Conservation (phyloP, 2,888 invertebrate species). For the Trimorus sp. region DNA sequence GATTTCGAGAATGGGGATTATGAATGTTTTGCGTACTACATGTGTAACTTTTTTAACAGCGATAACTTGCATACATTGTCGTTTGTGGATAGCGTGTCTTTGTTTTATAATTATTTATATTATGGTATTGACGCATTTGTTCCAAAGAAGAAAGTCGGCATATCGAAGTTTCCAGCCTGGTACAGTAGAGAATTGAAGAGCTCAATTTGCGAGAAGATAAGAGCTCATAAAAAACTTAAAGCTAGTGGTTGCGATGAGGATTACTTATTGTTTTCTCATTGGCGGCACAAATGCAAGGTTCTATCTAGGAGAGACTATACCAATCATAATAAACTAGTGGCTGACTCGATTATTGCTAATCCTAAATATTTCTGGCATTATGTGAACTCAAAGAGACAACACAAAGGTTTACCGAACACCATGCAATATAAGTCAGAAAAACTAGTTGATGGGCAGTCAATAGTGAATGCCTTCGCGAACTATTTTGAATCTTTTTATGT, state of each 20-base stretch:
- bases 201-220: background rate
- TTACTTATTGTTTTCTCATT: background rate
- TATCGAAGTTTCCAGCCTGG: slow-evolving; percentile 10
- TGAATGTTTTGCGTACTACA: background rate
- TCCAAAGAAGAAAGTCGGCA: background rate
- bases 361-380: slow-evolving; percentile 20
- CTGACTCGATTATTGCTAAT: background rate
- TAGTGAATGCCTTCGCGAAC: slow-evolving; percentile 11
- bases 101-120: slow-evolving; percentile 1
- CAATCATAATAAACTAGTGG: background rate
- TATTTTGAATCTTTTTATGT: slow-evolving; percentile 11
- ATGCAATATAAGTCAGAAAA: background rate
- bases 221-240: background rate
- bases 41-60: background rate
- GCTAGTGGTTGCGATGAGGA: background rate
- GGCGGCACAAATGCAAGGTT: background rate
- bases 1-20: background rate
- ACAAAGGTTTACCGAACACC: background rate
- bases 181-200: slow-evolving; percentile 3
- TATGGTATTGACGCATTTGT: background rate
- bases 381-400: slow-evolving; percentile 9
- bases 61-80: background rate
- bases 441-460: background rate
- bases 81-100: background rate
- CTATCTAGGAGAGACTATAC: background rate